These are phyloP conservation scores for Verasper variegatus DNA, from an alignment of 2,113 vertebrate species.

Conservation along the genomic window DNA sequence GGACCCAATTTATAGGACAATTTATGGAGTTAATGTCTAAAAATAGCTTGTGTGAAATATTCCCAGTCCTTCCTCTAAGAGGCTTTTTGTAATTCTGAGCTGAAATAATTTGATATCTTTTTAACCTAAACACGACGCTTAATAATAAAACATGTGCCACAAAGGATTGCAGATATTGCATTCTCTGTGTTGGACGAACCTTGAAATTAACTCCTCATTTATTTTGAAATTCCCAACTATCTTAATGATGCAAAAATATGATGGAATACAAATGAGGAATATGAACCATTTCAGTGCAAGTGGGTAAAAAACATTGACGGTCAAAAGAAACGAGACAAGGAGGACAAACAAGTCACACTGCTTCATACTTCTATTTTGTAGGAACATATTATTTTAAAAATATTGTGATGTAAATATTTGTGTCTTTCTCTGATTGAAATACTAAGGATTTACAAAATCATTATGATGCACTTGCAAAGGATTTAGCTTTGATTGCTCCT, in stretches of 20 bases:
- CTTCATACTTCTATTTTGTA: neutral
- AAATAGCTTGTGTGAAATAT: too few relatives aligned
- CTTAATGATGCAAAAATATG: neutral
- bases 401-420: neutral
- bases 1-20: too few relatives aligned
- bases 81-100: too few relatives aligned
- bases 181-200: too few relatives aligned
- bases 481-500: neutral
- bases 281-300: neutral
- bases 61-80: too few relatives aligned
- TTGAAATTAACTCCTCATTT: too few relatives aligned
- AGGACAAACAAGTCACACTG: neutral
- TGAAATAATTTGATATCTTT: too few relatives aligned
- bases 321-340: neutral
- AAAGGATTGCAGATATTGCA: too few relatives aligned
- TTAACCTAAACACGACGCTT: too few relatives aligned
- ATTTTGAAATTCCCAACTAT: too few relatives aligned
- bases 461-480: neutral
- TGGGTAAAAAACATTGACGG: neutral
- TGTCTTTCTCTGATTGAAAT: neutral
- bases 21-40: too few relatives aligned
- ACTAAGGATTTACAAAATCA: neutral
- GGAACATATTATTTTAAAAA: neutral
- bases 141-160: too few relatives aligned
- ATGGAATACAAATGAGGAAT: neutral